Evolutionary conservation across 2,888 invertebrate genomes (phyloP).

Genomic region (Eupithecia centaureata): DNA sequence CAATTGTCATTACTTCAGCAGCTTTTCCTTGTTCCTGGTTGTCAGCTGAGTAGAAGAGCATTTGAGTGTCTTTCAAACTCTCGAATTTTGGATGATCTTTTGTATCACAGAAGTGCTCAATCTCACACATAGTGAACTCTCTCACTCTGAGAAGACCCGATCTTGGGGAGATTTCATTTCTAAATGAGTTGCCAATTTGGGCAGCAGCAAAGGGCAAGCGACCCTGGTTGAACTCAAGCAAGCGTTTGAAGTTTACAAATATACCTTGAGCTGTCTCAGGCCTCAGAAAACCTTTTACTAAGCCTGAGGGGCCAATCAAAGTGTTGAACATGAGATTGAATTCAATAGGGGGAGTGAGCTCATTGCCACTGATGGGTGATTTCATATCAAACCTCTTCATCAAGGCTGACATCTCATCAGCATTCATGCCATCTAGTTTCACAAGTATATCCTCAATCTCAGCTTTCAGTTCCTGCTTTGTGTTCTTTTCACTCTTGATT

Average conservation of each 20-base stretch:
- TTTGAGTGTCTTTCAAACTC: conserved; percentile 87
- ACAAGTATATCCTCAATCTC: conserved; percentile 92
- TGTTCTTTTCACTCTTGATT: conserved; percentile 92
- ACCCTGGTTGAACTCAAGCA: conserved; percentile 98
- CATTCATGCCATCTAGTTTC: conserved; percentile 95
- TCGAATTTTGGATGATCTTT: conserved; percentile 96
- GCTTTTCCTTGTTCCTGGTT: conserved; percentile 99
- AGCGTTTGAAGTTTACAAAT: conserved; percentile 99
- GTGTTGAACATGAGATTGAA: conserved; percentile 99
- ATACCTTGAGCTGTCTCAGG: conserved; percentile 99
- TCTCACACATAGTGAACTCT: conserved; percentile 99
- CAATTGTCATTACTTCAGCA: conserved; percentile 90
- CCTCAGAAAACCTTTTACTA: conserved; percentile 96
- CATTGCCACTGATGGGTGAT: conserved; percentile 97
- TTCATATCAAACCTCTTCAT: conserved; percentile 95
- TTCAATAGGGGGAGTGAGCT: conserved; percentile 97
- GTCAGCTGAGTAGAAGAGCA: conserved; percentile 96
- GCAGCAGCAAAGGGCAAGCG: conserved; percentile 98
- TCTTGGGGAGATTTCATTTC: conserved; percentile 99
- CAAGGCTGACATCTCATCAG: conserved; percentile 94
- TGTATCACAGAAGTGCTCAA: conserved; percentile 99
- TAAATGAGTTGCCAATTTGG: conserved; percentile 98
- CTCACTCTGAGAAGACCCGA: conserved; percentile 97
- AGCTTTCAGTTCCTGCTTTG: conserved; percentile 86
- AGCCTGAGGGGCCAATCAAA: conserved; percentile 98